Percentiles rank a stretch among this genome's conserved stretches.
Conservation (phyloP, 2,113 vertebrate genomes). For the Eclectus roratus region DNA sequence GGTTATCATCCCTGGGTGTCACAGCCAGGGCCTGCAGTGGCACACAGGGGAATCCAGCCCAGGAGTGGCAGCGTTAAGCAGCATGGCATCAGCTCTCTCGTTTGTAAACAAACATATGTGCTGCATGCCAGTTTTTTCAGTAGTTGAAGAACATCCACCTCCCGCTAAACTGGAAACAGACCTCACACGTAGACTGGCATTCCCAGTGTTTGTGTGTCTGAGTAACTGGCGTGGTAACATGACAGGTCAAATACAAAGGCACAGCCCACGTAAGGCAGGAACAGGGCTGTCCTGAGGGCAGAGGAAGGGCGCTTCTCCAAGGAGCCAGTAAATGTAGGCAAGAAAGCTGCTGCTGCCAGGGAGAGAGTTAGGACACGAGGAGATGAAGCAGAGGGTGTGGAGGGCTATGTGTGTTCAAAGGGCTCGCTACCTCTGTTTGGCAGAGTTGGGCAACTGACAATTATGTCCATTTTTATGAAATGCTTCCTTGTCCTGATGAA, state of each 20-base stretch:
- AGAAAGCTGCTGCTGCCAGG: background rate
- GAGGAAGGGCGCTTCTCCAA: background rate
- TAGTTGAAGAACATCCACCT: background rate
- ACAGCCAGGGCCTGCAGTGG: background rate
- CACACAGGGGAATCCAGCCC: background rate
- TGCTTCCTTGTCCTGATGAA: slow-evolving; percentile 16
- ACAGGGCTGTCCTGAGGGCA: background rate
- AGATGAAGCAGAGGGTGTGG: slow-evolving; percentile 13
- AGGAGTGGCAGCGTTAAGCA: background rate
- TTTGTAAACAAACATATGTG: background rate
- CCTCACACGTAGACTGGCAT: background rate
- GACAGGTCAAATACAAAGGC: background rate
- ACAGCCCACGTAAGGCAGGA: background rate
- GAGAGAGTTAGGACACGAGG: background rate
- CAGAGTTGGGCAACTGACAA: background rate
- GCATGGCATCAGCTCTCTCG: background rate
- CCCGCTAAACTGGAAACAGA: background rate
- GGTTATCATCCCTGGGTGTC: background rate
- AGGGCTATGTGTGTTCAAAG: background rate
- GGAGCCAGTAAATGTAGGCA: background rate
- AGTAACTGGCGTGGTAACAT: background rate
- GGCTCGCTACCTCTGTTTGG: background rate
- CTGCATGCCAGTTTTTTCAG: background rate
- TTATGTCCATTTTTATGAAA: slow-evolving; percentile 15
- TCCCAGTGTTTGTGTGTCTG: background rate